Conservation (phyloP, 2,113 vertebrate genomes). For the Gulo gulo region DNA sequence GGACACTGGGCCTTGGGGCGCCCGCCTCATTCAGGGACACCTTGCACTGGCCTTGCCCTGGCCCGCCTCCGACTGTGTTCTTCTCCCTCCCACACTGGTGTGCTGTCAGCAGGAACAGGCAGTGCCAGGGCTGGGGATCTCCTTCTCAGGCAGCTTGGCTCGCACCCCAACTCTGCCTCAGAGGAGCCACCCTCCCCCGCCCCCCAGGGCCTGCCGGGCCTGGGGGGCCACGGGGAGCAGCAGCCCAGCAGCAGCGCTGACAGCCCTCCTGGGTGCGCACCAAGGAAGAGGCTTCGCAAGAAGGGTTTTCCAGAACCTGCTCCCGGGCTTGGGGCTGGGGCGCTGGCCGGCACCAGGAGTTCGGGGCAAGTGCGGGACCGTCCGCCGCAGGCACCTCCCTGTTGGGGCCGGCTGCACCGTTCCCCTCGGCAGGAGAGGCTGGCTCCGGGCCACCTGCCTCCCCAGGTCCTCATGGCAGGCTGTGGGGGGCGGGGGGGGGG, state of each 20-base stretch:
- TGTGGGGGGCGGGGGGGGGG: neutral
- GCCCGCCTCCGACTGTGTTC: neutral
- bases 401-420: accelerated
- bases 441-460: too few species aligned
- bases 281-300: accelerated
- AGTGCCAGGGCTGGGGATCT: neutral
- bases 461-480: neutral
- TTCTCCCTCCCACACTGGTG: neutral
- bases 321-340: neutral
- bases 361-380: neutral
- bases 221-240: neutral
- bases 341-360: neutral
- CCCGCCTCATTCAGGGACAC: too few species aligned
- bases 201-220: neutral
- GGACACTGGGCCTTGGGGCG: neutral
- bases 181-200: too few species aligned
- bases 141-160: neutral
- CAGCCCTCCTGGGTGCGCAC: accelerated
- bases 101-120: accelerated
- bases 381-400: neutral
- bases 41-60: too few species aligned
- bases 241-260: neutral
- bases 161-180: too few species aligned
- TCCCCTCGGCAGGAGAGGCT: neutral
- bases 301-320: neutral